phyloP scores from a whole-genome alignment of 2,888 invertebrate species.

The Diloba caeruleocephala region DNA sequence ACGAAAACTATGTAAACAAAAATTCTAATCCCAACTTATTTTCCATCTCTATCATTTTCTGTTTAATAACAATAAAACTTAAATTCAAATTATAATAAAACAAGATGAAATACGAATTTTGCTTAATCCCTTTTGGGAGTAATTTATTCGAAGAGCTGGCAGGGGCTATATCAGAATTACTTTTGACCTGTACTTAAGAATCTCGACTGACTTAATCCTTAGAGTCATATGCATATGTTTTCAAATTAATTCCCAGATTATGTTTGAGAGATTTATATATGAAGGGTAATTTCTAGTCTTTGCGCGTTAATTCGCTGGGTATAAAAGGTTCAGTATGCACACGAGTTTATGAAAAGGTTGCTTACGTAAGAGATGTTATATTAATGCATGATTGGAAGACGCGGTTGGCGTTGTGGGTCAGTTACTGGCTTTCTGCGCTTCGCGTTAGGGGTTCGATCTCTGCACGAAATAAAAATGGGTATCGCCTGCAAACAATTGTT shows the following conservation, averaged over 20 bases:
- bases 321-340: slow-evolving; percentile 15
- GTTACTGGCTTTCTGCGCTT: no score
- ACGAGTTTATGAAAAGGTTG: slow-evolving; percentile 2
- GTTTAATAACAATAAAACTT: slow-evolving; percentile 9
- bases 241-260: slow-evolving; percentile 56
- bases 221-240: slow-evolving; percentile 55
- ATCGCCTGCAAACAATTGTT: no score
- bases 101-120: slow-evolving; percentile 26
- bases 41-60: background rate
- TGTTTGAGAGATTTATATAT: slow-evolving; percentile 49
- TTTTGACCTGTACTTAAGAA: slow-evolving; percentile 51
- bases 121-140: slow-evolving; percentile 24
- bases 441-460: no score
- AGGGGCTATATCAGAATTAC: slow-evolving; percentile 35
- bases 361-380: no score
- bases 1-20: background rate
- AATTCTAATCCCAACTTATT: background rate
- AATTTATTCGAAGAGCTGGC: slow-evolving; percentile 39
- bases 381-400: no score
- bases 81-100: slow-evolving; percentile 13
- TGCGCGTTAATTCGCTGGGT: slow-evolving; percentile 17
- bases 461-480: no score
- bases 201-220: slow-evolving; percentile 45
- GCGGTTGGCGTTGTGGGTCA: no score
- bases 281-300: slow-evolving; percentile 40